Percentiles rank a stretch among this genome's conserved stretches.
phyloP scores from a whole-genome alignment of 2,797 vertebrate species.

The Lacerta bilineata region DNA sequence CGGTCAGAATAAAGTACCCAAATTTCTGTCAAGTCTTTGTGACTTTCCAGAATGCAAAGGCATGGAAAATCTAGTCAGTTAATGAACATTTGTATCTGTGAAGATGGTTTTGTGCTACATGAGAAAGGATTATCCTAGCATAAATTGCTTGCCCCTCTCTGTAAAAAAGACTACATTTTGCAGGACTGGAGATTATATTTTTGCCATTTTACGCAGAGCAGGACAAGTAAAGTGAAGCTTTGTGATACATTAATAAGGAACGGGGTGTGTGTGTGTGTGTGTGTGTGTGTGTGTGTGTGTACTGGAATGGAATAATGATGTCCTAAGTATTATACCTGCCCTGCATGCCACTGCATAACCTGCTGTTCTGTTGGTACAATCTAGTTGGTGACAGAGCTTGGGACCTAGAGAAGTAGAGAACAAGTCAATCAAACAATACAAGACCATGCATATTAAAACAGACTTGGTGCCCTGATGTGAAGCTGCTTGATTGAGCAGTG shows the following conservation, averaged over 20 bases:
- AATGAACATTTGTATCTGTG: neutral
- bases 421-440: slow-evolving; percentile 72
- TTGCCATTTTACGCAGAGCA: neutral
- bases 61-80: neutral
- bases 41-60: neutral
- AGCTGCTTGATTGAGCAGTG: slow-evolving; percentile 78
- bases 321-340: neutral
- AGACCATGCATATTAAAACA: slow-evolving; percentile 72
- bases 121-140: neutral
- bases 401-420: slow-evolving; percentile 51
- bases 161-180: neutral
- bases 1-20: neutral
- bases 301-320: slow-evolving; percentile 39
- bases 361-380: slow-evolving; percentile 44
- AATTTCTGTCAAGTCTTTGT: neutral
- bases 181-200: slow-evolving; percentile 34
- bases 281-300: neutral
- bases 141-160: slow-evolving; percentile 24
- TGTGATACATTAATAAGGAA: neutral
- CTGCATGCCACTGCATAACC: neutral
- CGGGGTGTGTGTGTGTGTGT: neutral
- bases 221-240: slow-evolving; percentile 24
- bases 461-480: slow-evolving; percentile 71
- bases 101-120: neutral
- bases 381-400: slow-evolving; percentile 55